Evolutionary conservation across 2,113 vertebrate species (phyloP).

Genomic region (Lamprotornis superbus): DNA sequence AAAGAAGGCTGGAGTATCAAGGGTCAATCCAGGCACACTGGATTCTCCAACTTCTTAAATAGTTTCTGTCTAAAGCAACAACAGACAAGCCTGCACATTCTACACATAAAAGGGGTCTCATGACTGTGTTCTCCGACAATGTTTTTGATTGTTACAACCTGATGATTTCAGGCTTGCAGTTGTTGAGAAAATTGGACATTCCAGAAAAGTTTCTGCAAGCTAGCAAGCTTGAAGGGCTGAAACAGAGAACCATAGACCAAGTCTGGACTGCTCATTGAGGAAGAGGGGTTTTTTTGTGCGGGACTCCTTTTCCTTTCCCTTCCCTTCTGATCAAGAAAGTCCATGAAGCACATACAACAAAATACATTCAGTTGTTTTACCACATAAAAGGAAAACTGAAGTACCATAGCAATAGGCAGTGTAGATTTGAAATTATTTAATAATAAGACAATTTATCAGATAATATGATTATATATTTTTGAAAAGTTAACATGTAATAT

Average conservation of each 20-base stretch:
- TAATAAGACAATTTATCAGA: neutral
- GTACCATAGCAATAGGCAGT: neutral
- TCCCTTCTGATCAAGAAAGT: neutral
- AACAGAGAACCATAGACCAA: neutral
- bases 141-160: neutral
- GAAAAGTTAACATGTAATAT: neutral
- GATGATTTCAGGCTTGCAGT: neutral
- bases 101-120: accelerated
- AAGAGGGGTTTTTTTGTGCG: neutral
- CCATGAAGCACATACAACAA: neutral
- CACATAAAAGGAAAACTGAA: neutral
- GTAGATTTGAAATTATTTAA: neutral
- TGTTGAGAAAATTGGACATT: neutral
- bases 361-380: neutral
- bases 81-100: neutral
- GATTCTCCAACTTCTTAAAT: neutral
- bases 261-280: neutral
- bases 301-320: neutral
- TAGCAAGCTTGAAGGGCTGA: neutral
- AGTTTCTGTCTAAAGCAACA: neutral
- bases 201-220: neutral
- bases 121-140: neutral
- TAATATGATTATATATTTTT: neutral
- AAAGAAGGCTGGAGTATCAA: neutral
- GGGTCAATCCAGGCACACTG: neutral